Percentiles rank a stretch among this genome's conserved stretches.
These are phyloP conservation scores for Pandemis cinnamomeana DNA, from an alignment of 2,888 invertebrate species.

Conservation along the genomic window DNA sequence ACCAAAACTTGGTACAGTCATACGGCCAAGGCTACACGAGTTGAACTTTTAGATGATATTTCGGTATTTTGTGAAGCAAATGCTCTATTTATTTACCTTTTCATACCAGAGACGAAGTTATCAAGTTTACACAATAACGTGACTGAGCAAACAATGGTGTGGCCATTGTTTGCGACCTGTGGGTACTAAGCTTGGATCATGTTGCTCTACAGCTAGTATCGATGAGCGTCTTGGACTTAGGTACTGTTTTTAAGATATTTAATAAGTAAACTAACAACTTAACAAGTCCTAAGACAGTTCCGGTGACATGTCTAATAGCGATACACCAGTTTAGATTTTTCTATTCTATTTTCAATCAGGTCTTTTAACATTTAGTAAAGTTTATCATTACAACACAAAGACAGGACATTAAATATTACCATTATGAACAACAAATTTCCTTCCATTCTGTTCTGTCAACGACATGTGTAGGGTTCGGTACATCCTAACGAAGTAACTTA, in stretches of 20 bases:
- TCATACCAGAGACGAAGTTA: neutral
- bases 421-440: too few species aligned
- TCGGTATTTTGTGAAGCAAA: slow-evolving; percentile 1
- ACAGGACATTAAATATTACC: too few species aligned
- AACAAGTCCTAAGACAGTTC: too few species aligned
- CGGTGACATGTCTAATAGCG: too few species aligned
- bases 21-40: slow-evolving; percentile 9
- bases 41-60: slow-evolving; percentile 15
- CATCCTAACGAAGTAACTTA: too few species aligned
- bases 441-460: too few species aligned
- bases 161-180: slow-evolving; percentile 17
- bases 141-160: slow-evolving; percentile 22
- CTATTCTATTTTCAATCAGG: too few species aligned
- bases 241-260: neutral
- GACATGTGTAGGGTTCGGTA: too few species aligned
- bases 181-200: slow-evolving; percentile 8
- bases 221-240: slow-evolving; percentile 5
- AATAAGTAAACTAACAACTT: too few species aligned
- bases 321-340: too few species aligned
- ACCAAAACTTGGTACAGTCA: slow-evolving; percentile 15
- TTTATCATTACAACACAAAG: too few species aligned
- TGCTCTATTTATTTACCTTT: slow-evolving; percentile 8
- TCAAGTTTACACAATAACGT: slow-evolving; percentile 14
- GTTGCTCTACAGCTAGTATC: slow-evolving; percentile 5
- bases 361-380: too few species aligned